Percentiles rank a stretch among this genome's conserved stretches.
Conservation (phyloP, 1,140 invertebrate species). For the Andricus grossulariae region DNA sequence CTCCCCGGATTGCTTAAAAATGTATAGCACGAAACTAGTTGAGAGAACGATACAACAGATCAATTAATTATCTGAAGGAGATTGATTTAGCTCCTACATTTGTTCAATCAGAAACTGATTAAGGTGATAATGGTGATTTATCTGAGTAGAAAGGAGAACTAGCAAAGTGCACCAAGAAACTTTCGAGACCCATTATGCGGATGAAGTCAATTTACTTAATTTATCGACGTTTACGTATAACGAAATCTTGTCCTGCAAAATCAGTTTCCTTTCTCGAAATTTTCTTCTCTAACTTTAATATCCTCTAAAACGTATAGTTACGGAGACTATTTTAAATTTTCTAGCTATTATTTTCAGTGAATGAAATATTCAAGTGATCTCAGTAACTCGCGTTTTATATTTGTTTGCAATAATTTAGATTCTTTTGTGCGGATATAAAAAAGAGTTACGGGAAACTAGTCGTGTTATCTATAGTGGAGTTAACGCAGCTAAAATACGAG, state of each 20-base stretch:
- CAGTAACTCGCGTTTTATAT: too few species aligned
- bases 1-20: neutral
- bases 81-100: conserved; percentile 16
- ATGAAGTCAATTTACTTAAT: conserved; percentile 21
- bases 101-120: conserved; percentile 27
- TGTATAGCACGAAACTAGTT: neutral
- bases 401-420: neutral
- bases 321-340: neutral
- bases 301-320: neutral
- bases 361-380: too few species aligned
- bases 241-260: conserved; percentile 17
- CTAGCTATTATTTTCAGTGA: neutral
- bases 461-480: neutral
- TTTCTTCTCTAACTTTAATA: neutral
- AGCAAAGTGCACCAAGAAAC: conserved; percentile 3
- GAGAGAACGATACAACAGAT: neutral
- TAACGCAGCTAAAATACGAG: conserved; percentile 18
- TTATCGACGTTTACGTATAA: conserved; percentile 19
- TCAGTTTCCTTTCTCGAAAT: conserved; percentile 4
- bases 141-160: conserved; percentile 28
- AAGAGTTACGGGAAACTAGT: neutral
- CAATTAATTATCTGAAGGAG: neutral
- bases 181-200: conserved; percentile 21
- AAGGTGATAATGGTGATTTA: conserved; percentile 25
- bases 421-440: conserved; percentile 11